Conservation (phyloP, 2,888 invertebrate species). For the Machimus rusticus region DNA sequence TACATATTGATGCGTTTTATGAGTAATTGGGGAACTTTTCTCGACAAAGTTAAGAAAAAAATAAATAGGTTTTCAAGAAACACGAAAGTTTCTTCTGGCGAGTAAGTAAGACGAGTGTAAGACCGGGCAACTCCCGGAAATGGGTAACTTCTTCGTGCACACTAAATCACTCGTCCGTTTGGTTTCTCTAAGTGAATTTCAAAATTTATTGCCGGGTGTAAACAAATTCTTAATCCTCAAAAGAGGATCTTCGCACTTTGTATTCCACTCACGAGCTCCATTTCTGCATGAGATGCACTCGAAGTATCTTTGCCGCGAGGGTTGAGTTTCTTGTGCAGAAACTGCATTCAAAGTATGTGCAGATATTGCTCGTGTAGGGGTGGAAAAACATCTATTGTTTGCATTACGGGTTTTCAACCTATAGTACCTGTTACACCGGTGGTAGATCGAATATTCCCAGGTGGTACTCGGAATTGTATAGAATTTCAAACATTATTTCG, state of each 20-base stretch:
- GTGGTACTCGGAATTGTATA: too few relatives aligned
- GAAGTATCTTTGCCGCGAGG: not conserved
- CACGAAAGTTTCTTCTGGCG: not conserved
- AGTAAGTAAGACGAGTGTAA: not conserved
- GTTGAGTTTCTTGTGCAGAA: not conserved
- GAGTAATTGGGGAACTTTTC: not conserved
- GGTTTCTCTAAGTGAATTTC: not conserved
- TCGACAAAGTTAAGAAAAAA: not conserved
- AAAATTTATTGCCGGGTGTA: not conserved
- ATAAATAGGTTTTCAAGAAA: not conserved
- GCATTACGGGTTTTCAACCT: not conserved
- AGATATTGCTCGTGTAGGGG: not conserved
- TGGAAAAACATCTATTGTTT: not conserved
- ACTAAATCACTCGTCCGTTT: not conserved
- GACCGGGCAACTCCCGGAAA: not conserved
- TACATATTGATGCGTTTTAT: not conserved
- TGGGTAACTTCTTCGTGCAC: not conserved
- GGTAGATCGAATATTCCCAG: too few relatives aligned
- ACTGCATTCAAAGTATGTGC: not conserved
- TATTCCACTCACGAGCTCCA: not conserved
- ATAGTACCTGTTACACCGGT: too few relatives aligned
- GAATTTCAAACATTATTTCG: too few relatives aligned
- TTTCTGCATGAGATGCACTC: not conserved
- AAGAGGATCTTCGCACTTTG: not conserved
- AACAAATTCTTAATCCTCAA: not conserved